These are phyloP conservation scores for Pomatorhinus ruficollis DNA, from an alignment of 2,113 vertebrate species.

Conservation along the genomic window DNA sequence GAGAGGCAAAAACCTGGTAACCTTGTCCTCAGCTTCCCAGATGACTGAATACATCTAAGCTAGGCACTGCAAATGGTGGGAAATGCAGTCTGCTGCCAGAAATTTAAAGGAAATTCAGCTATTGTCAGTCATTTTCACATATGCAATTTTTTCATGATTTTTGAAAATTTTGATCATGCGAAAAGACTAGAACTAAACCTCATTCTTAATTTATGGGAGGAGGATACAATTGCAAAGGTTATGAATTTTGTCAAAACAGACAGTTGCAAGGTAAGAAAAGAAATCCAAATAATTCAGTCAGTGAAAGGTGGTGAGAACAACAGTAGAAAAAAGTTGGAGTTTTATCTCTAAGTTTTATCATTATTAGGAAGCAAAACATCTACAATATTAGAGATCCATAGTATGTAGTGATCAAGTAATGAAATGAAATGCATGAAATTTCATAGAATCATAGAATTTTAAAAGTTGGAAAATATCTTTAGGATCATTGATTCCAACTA, in stretches of 20 bases:
- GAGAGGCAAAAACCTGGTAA: background rate
- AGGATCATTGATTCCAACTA: background rate
- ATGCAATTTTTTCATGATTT: background rate
- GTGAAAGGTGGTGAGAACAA: background rate
- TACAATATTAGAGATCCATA: background rate
- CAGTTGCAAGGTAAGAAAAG: background rate
- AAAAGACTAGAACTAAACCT: background rate
- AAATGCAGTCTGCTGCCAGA: background rate
- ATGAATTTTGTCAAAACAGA: background rate
- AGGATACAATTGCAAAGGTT: background rate
- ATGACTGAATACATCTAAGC: rapidly evolving
- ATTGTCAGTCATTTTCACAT: background rate
- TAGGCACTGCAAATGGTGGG: background rate
- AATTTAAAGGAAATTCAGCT: background rate
- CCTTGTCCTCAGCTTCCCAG: background rate
- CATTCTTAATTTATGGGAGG: background rate
- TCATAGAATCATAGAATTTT: background rate
- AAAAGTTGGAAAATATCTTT: background rate
- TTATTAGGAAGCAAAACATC: background rate
- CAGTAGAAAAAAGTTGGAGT: rapidly evolving
- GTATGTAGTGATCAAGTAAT: background rate
- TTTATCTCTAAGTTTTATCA: background rate
- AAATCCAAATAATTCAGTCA: background rate
- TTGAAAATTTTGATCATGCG: background rate
- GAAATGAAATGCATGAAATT: background rate